Evolutionary conservation across 2,888 invertebrate genomes (phyloP).

Genomic region (Gari tellinella): DNA sequence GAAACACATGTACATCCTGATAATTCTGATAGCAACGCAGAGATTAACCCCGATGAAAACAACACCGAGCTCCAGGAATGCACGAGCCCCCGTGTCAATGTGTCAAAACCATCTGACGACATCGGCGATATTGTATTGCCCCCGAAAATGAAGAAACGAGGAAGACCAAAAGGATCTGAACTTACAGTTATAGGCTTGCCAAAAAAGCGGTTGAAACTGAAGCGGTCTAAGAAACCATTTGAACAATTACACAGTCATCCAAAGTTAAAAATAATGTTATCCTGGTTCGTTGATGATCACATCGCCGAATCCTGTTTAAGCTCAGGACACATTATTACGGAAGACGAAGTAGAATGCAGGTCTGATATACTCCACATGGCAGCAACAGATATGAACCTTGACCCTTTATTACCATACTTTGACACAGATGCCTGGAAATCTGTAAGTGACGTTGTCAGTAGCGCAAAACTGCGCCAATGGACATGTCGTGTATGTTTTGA

Average conservation of each 20-base stretch:
- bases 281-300: slow-evolving; percentile 3
- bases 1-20: no score
- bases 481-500: slow-evolving; percentile 3
- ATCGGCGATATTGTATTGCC: slow-evolving; percentile 2
- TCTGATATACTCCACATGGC: slow-evolving; percentile 8
- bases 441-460: not conserved
- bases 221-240: not conserved
- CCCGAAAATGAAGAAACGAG: slow-evolving; percentile 4
- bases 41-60: no score
- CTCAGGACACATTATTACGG: slow-evolving; percentile 1
- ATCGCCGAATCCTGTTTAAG: not conserved
- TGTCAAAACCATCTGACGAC: no score
- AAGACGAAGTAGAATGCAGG: slow-evolving; percentile 1
- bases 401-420: slow-evolving; percentile 9
- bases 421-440: slow-evolving; percentile 4
- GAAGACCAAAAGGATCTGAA: slow-evolving; percentile 15
- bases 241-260: not conserved
- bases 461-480: not conserved
- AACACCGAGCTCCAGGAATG: no score
- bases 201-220: slow-evolving; percentile 6
- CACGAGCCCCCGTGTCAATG: no score
- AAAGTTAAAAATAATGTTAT: slow-evolving; percentile 1
- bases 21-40: no score
- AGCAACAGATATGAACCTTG: slow-evolving; percentile 4
- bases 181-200: slow-evolving; percentile 16